These are phyloP conservation scores for Telmatherina bonti DNA, from an alignment of 2,797 vertebrate species.

Conservation along the genomic window DNA sequence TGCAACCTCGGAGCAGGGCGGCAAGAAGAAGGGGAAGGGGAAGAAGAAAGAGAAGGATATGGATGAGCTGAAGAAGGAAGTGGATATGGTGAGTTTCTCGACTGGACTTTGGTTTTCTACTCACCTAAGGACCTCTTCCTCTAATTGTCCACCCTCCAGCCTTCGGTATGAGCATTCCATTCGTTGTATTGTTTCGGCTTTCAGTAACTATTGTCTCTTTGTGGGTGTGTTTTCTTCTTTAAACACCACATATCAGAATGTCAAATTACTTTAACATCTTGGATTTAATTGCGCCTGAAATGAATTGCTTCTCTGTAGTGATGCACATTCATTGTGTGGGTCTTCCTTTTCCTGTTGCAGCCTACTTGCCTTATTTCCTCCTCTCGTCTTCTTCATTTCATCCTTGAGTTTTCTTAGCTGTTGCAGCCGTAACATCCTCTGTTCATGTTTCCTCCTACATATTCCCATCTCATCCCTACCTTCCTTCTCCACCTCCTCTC, in stretches of 20 bases:
- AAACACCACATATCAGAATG: neutral
- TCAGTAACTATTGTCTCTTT: neutral
- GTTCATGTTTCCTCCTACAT: neutral
- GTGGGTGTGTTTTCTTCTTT: neutral
- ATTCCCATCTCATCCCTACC: neutral
- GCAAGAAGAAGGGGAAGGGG: slow-evolving; percentile 83
- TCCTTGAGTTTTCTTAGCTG: neutral
- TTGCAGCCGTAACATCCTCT: neutral
- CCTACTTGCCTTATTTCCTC: neutral
- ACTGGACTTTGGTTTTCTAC: neutral
- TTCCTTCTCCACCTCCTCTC: neutral
- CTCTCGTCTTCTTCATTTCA: neutral
- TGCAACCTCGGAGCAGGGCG: slow-evolving; percentile 92
- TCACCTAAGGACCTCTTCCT: slow-evolving; percentile 9
- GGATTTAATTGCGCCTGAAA: too few species aligned
- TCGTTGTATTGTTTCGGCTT: neutral
- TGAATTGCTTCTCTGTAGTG: neutral
- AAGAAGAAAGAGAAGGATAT: slow-evolving; percentile 92
- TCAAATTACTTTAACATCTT: neutral
- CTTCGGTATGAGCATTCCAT: neutral
- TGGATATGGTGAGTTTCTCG: slow-evolving; percentile 87
- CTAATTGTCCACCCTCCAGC: slow-evolving; percentile 5
- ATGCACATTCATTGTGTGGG: neutral
- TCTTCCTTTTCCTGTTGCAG: neutral
- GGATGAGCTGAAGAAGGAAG: slow-evolving; percentile 97